Conservation (phyloP, 1,140 invertebrate species). For the Stegodyphus dumicola region DNA sequence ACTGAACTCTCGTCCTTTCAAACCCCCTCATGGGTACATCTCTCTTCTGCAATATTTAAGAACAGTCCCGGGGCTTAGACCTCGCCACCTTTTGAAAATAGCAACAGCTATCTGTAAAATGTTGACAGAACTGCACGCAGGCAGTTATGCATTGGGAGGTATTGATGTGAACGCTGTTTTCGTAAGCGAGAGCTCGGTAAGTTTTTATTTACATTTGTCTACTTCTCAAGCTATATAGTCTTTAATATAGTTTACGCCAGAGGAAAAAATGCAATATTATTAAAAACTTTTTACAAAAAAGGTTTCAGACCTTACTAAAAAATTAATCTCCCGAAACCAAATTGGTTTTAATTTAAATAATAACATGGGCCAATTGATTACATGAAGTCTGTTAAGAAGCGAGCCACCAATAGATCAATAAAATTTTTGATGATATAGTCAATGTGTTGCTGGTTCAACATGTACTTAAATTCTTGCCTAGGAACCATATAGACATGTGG, state of each 20-base stretch:
- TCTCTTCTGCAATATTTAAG: slow-evolving; percentile 63
- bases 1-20: slow-evolving; percentile 58
- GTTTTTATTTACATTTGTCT: neutral
- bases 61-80: slow-evolving; percentile 50
- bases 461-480: too few species aligned
- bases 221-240: neutral
- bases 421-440: too few species aligned
- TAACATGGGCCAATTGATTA: too few species aligned
- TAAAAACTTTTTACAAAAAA: too few species aligned
- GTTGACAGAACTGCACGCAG: slow-evolving; percentile 63
- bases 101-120: slow-evolving; percentile 60
- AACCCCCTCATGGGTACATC: slow-evolving; percentile 64
- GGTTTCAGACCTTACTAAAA: too few species aligned
- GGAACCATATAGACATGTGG: too few species aligned
- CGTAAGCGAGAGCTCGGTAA: slow-evolving; percentile 53
- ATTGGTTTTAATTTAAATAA: too few species aligned
- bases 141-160: slow-evolving; percentile 63
- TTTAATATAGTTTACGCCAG: neutral
- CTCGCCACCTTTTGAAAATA: slow-evolving; percentile 63
- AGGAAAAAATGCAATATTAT: neutral
- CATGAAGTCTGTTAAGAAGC: too few species aligned
- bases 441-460: too few species aligned
- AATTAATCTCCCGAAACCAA: too few species aligned
- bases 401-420: too few species aligned
- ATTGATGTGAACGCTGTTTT: slow-evolving; percentile 65